A percentile compares a stretch with the other conserved stretches of the same genome.
Conservation (phyloP, 2,113 vertebrate genomes). For the Spea bombifrons region DNA sequence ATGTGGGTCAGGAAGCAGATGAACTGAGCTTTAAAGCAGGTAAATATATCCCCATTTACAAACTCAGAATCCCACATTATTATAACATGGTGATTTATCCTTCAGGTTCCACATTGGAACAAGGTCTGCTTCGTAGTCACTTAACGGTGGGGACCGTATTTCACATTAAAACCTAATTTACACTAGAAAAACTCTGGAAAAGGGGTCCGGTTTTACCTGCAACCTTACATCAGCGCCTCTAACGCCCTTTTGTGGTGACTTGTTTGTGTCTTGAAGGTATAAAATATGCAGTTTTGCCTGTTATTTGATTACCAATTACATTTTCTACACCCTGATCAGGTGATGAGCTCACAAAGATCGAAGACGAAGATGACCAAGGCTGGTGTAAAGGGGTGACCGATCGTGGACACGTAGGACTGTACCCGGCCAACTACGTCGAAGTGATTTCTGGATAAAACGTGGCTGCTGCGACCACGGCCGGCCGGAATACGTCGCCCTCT, state of each 20-base stretch:
- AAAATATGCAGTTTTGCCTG: too few relatives aligned
- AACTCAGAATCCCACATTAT: too few relatives aligned
- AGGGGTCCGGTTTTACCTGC: too few relatives aligned
- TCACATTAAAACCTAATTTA: too few relatives aligned
- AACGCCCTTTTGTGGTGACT: too few relatives aligned
- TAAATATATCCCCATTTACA: background rate
- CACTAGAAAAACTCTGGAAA: too few relatives aligned
- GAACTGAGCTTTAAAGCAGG: constrained; percentile 58
- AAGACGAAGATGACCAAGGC: constrained; percentile 81
- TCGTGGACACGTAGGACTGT: constrained; percentile 72
- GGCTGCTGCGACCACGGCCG: background rate
- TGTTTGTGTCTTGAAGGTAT: too few relatives aligned
- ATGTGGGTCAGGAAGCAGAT: constrained; percentile 54
- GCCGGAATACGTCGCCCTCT: background rate
- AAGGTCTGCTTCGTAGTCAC: too few relatives aligned
- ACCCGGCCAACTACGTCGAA: constrained; percentile 77
- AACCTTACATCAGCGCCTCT: too few relatives aligned
- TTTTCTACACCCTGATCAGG: constrained; percentile 54
- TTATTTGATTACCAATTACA: background rate
- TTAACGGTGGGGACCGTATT: too few relatives aligned
- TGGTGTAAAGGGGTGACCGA: constrained; percentile 77
- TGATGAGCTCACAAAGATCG: constrained; percentile 75
- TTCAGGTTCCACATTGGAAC: too few relatives aligned
- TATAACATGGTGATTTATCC: too few relatives aligned
- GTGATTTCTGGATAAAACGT: constrained; percentile 28